These are phyloP conservation scores for Lysandra coridon DNA, from an alignment of 2,888 invertebrate genomes.

Conservation along the genomic window DNA sequence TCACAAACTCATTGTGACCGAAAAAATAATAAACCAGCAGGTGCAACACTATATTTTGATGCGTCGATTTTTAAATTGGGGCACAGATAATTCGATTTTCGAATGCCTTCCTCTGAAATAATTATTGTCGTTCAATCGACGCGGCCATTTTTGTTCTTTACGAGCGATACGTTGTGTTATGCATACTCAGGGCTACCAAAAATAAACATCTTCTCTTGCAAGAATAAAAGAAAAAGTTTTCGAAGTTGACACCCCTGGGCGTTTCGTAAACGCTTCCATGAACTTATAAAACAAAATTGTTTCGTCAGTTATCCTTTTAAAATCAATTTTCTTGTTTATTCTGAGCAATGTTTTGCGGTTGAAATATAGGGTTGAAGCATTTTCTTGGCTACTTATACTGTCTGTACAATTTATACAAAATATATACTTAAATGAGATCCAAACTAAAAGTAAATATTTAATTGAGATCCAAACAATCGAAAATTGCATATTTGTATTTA, in stretches of 20 bases:
- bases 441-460: no score
- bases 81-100: slow-evolving; percentile 38
- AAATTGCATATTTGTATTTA: no score
- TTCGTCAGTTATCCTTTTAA: slow-evolving; percentile 62
- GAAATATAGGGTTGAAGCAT: not conserved
- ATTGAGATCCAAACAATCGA: no score
- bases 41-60: slow-evolving; percentile 16
- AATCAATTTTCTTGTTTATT: slow-evolving; percentile 78
- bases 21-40: not conserved
- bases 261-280: slow-evolving; percentile 59
- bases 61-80: slow-evolving; percentile 40
- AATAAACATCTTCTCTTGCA: not conserved
- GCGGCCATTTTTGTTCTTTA: slow-evolving; percentile 40
- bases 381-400: not conserved
- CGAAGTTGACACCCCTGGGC: not conserved
- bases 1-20: not conserved
- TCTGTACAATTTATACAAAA: no score
- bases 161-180: slow-evolving; percentile 39
- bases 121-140: slow-evolving; percentile 39
- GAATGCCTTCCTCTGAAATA: slow-evolving; percentile 41
- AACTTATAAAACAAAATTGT: slow-evolving; percentile 54
- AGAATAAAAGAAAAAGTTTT: not conserved
- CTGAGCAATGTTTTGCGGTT: slow-evolving; percentile 49
- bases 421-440: no score
- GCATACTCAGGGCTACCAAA: slow-evolving; percentile 39